Evolutionary conservation across 2,888 invertebrate species (phyloP).

Genomic region (Molanna angustata): DNA sequence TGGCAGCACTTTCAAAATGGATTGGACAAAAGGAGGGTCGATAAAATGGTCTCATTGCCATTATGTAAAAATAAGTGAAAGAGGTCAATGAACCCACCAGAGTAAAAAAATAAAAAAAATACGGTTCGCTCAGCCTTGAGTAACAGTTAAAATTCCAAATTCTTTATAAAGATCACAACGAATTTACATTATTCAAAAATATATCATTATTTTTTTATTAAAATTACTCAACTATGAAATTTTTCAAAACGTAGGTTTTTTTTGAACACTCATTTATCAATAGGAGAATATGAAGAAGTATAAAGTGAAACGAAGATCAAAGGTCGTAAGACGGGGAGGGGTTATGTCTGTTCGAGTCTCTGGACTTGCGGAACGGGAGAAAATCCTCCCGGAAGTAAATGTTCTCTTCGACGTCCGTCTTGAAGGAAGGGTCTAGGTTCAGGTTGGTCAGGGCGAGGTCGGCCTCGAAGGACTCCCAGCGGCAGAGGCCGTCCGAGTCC

Average conservation of each 20-base stretch:
- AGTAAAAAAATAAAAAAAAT: no score
- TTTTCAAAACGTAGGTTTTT: slow-evolving; percentile 2
- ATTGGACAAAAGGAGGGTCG: no score
- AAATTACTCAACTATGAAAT: neutral
- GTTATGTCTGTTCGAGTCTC: slow-evolving; percentile 56
- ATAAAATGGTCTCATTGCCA: no score
- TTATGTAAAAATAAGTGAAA: no score
- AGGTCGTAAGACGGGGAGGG: slow-evolving; percentile 53
- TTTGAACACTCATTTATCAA: slow-evolving; percentile 8
- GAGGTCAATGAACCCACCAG: no score
- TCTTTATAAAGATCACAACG: neutral
- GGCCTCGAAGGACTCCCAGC: slow-evolving; percentile 63
- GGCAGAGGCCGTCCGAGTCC: slow-evolving; percentile 49
- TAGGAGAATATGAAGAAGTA: neutral
- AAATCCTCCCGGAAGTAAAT: slow-evolving; percentile 61
- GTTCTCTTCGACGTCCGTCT: slow-evolving; percentile 60
- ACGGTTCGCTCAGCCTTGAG: no score
- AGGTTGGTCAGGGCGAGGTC: slow-evolving; percentile 61
- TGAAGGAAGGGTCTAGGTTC: slow-evolving; percentile 61
- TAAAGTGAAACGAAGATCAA: slow-evolving; percentile 34
- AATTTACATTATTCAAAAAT: neutral
- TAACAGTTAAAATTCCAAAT: no score
- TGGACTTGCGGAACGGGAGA: slow-evolving; percentile 44
- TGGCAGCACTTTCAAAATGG: no score
- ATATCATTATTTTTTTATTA: neutral